A percentile compares a stretch with the other conserved stretches of the same genome.
phyloP scores from a whole-genome alignment of 2,888 invertebrate genomes.

The Hydrotaea cyrtoneurina region DNA sequence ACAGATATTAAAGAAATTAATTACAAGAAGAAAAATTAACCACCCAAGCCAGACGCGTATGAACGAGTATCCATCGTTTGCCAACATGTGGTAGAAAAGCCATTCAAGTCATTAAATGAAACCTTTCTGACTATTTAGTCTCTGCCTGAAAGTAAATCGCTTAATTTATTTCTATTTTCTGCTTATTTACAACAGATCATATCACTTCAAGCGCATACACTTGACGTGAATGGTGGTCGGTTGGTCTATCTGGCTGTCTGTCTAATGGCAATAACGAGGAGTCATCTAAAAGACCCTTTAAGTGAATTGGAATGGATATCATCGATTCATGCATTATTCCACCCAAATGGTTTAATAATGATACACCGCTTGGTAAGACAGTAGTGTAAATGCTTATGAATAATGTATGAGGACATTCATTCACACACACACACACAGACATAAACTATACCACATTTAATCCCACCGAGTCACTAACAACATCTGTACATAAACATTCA shows the following conservation, averaged over 20 bases:
- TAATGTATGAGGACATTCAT: constrained; percentile 57
- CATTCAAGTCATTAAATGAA: constrained; percentile 7
- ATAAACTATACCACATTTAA: constrained; percentile 31
- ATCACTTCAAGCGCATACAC: constrained; percentile 38
- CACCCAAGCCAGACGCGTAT: constrained; percentile 2
- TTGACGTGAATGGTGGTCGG: constrained; percentile 24
- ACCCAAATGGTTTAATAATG: constrained; percentile 65
- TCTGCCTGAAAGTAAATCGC: constrained; percentile 53
- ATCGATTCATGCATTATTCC: constrained; percentile 59
- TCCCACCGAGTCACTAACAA: neutral
- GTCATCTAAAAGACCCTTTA: constrained; percentile 40
- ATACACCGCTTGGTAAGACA: neutral
- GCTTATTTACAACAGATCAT: constrained; percentile 1
- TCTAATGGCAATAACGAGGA: neutral
- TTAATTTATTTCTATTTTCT: constrained; percentile 53
- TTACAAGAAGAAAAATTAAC: constrained; percentile 28
- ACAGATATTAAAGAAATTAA: constrained; percentile 26
- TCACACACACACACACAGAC: constrained; percentile 46
- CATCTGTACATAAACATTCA: neutral
- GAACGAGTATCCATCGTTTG: neutral
- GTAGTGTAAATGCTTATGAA: constrained; percentile 56
- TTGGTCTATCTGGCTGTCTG: neutral
- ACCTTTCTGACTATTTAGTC: constrained; percentile 18
- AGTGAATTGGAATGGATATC: constrained; percentile 40
- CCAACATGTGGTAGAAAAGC: neutral